Conservation (phyloP, 2,888 invertebrate species). For the Yponomeuta evonymella region DNA sequence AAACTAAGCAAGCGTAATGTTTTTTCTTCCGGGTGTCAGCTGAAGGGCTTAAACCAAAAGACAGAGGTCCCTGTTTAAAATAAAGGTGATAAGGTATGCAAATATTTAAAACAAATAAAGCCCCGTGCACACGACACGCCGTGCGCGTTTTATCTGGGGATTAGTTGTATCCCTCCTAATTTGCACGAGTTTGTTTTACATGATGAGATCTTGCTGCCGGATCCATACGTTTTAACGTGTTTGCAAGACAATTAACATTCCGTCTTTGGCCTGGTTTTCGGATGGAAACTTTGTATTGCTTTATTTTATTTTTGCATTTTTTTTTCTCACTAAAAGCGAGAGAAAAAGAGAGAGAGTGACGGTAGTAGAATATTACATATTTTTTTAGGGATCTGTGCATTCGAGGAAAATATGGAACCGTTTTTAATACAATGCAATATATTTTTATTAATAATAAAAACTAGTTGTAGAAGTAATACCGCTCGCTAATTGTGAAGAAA, state of each 20-base stretch:
- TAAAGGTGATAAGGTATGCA: slow-evolving; percentile 39
- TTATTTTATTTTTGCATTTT: too few species aligned
- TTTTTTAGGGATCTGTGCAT: too few species aligned
- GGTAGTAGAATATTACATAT: too few species aligned
- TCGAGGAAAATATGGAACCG: too few species aligned
- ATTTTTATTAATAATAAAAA: too few species aligned
- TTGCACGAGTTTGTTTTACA: slow-evolving; percentile 62
- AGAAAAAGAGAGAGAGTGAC: too few species aligned
- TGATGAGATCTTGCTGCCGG: slow-evolving; percentile 50
- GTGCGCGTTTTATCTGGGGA: slow-evolving; percentile 64
- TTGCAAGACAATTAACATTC: slow-evolving; percentile 4
- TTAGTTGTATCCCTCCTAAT: slow-evolving; percentile 66
- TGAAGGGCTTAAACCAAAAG: background rate
- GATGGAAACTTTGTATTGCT: background rate
- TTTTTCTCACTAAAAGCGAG: too few species aligned
- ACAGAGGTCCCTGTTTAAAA: slow-evolving; percentile 29
- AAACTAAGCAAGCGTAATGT: background rate
- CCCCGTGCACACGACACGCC: slow-evolving; percentile 58
- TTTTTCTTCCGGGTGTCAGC: background rate
- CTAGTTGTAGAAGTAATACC: too few species aligned
- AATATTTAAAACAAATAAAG: slow-evolving; percentile 62
- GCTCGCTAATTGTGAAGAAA: too few species aligned
- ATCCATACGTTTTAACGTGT: slow-evolving; percentile 10
- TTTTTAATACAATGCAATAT: too few species aligned
- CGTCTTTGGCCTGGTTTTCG: background rate